phyloP scores from a whole-genome alignment of 2,888 invertebrate genomes.

The Cheilosia urbana region DNA sequence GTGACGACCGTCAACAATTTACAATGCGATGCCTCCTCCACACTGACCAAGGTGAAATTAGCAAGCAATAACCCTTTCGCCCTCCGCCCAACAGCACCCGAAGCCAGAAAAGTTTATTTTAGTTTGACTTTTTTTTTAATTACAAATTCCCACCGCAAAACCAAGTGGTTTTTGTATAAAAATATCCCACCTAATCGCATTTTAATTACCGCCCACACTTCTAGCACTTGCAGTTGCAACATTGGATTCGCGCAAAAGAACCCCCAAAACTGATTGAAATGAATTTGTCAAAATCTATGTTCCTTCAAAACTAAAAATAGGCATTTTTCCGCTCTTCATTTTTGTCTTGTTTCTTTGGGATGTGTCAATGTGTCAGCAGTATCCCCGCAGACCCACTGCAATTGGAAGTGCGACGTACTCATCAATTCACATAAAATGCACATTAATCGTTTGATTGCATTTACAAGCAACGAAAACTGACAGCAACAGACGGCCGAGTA shows the following conservation, averaged over 20 bases:
- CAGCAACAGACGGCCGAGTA: constrained; percentile 73
- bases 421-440: constrained; percentile 68
- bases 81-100: not conserved
- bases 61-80: not conserved
- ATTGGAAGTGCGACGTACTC: not conserved
- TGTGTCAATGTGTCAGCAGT: constrained; percentile 35
- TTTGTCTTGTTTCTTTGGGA: not conserved
- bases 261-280: constrained; percentile 46
- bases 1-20: constrained; percentile 9
- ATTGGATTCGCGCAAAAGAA: not conserved
- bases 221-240: not conserved
- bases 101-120: constrained; percentile 19
- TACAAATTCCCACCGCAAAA: not conserved
- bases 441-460: constrained; percentile 70
- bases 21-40: not conserved
- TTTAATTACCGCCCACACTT: constrained; percentile 67
- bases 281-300: constrained; percentile 57
- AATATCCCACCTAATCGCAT: constrained; percentile 54
- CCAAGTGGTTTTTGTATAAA: constrained; percentile 5
- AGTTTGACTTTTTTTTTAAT: not conserved
- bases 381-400: not conserved
- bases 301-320: constrained; percentile 26
- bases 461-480: constrained; percentile 62
- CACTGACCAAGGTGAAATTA: not conserved
- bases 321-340: constrained; percentile 11